Base-by-base conservation (phyloP, 2,113 vertebrate genomes). In the Natator depressus region DNA sequence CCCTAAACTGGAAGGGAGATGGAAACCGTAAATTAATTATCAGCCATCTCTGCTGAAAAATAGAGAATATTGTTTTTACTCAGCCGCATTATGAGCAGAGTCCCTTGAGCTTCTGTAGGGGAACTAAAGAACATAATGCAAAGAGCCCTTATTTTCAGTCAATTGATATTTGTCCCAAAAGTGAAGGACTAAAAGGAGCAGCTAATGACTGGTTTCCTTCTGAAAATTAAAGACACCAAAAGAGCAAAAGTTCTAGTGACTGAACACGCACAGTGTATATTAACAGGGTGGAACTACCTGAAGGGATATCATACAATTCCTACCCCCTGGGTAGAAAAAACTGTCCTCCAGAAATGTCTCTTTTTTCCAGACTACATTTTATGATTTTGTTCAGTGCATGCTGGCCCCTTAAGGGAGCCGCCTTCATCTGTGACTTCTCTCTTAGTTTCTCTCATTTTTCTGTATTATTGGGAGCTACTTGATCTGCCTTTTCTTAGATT, bases 1-100 rank as follows among this genome's bases (percentile, higher is more conserved):
- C 90, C 47, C 42, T 90, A 72, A 76, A 24, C 54, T 95, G 80
- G 90, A 89, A 93, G 88, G 91, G 80, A 91, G 84, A 85, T 83
- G 31, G 88, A 94, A 88, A 42, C 2, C 2, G 51, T 87, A 83
- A n/a, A 55, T 47, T 95, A 96, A 96, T 96, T 96, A 96, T 82
- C 88, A 94, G 76, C 94, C 91, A 93, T 95, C 94, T 97, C 93
- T 89, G 94, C 51, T 91, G 89, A 93, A 93, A 96, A 38, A n/a
- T 49, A 80, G 93, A 72, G 91, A 93, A 17, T 91, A 76, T 86
- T 35, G 0, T 4, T 85, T 27, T 69, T 53, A 92, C 78, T 93
- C 65, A 89, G 84, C 89, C 76, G 87, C 82, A 93, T 93, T 96
- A 84, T 95, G 82, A 96, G 65, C 89, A 93, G 80, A 91, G 96